Base-by-base conservation (phyloP, 2,797 vertebrate genomes). In the Sparus aurata region DNA sequence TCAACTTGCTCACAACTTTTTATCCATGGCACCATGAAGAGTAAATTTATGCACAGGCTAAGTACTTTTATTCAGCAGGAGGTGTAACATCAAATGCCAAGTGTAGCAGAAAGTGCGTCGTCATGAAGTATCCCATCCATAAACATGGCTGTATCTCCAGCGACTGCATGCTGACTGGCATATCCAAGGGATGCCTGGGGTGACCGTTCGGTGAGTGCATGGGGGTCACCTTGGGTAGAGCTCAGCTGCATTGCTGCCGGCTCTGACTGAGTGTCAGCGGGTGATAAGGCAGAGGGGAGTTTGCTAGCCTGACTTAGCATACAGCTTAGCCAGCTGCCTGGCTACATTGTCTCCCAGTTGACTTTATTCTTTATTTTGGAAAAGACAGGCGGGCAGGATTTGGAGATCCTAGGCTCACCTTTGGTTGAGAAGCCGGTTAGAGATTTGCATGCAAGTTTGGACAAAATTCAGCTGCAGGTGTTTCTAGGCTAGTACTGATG, bases 271-370 rank as follows among this genome's bases (percentile, higher is more conserved):
- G 62, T 87, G 79, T 82, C 50, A 27, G 68, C 0, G 50, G 69
- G 73, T 34, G 91, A 91, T 86, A 84, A 91, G 84, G 67, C 41
- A 62, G 67, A 61, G 53, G 53, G 61, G 46, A 47, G 69, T 57
- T 20, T n/a, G 41, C 27, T 50, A 13, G 58, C 52, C 23, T 25
- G 55, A n/a, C 60, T 60, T 10, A 0, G 16, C 4, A 27, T 15
- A 20, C n/a, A 13, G 61, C 50, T 55, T 52, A 54, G 61, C 38
- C 52, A 65, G 47, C 68, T 45, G 67, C 58, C 17, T 25, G 2
- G n/a, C 65, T 30, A 5, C 11, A 18, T 20, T 25, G 22, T 58
- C 69, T 30, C 49, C 13, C n/a, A 16, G 12, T 53, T 74, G 76
- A 62, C 62, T 81, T 85, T 78, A 63, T 13, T 58, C 23, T 71